phyloP scores from a whole-genome alignment of 2,797 vertebrate genomes.

The Acanthopagrus latus region DNA sequence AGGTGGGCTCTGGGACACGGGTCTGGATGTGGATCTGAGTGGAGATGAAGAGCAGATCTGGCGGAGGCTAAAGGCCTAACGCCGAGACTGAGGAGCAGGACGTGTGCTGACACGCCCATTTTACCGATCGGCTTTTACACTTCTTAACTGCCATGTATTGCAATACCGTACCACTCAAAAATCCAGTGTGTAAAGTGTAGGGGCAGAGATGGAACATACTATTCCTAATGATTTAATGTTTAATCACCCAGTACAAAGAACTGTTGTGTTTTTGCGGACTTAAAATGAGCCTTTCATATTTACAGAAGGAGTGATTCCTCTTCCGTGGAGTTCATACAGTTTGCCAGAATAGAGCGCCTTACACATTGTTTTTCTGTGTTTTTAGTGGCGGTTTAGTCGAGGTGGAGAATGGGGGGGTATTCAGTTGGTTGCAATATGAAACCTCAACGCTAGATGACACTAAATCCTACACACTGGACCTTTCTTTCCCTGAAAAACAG shows the following conservation, averaged over 20 bases:
- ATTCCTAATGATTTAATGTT: too few relatives aligned
- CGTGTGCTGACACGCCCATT: conserved; percentile 14
- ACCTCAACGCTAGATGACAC: background rate
- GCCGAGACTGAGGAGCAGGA: conserved; percentile 30
- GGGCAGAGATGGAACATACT: too few relatives aligned
- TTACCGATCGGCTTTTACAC: conserved; percentile 3
- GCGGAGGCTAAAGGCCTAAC: conserved; percentile 42
- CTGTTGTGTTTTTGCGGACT: too few relatives aligned
- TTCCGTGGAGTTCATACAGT: background rate
- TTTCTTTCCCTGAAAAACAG: too few relatives aligned
- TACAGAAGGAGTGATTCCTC: too few relatives aligned
- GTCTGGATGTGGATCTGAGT: conserved; percentile 25
- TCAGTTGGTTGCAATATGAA: background rate
- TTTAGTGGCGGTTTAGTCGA: too few relatives aligned
- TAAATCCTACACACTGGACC: background rate
- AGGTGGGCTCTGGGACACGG: conserved; percentile 47
- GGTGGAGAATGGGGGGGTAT: too few relatives aligned
- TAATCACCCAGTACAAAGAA: too few relatives aligned
- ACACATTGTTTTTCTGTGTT: too few relatives aligned
- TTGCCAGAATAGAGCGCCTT: too few relatives aligned
- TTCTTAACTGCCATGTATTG: conserved; percentile 15
- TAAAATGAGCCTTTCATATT: too few relatives aligned
- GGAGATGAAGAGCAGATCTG: conserved; percentile 54
- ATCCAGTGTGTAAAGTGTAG: too few relatives aligned
- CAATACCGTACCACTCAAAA: background rate